These are phyloP conservation scores for Columba livia DNA, from an alignment of 2,113 vertebrate genomes.

Conservation along the genomic window DNA sequence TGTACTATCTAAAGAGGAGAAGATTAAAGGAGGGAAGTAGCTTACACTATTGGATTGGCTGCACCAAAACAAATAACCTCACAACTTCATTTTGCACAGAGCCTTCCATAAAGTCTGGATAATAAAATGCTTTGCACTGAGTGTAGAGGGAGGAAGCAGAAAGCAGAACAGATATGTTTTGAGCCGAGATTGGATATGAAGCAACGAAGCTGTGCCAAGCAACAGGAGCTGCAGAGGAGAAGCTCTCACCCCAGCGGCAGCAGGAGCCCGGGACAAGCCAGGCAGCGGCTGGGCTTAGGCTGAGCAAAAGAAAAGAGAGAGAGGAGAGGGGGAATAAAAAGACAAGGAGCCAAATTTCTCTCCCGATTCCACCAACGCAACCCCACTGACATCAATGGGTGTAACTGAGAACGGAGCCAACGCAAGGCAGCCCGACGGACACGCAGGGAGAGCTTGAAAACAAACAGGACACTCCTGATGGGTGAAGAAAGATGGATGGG, in stretches of 20 bases:
- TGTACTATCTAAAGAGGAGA: slow-evolving; percentile 66
- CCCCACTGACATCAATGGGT: slow-evolving; percentile 71
- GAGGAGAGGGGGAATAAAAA: background rate
- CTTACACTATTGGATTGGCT: slow-evolving; percentile 49
- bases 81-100: slow-evolving; percentile 56
- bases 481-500: slow-evolving; percentile 33
- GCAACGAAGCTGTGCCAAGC: slow-evolving; percentile 34
- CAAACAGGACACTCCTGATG: slow-evolving; percentile 57
- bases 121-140: slow-evolving; percentile 58
- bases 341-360: slow-evolving; percentile 29
- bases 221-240: slow-evolving; percentile 60
- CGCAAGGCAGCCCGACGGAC: slow-evolving; percentile 30
- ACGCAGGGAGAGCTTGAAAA: slow-evolving; percentile 31
- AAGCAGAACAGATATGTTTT: slow-evolving; percentile 69
- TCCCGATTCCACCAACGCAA: slow-evolving; percentile 64
- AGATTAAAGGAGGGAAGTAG: slow-evolving; percentile 65
- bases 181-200: slow-evolving; percentile 52
- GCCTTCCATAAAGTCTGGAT: slow-evolving; percentile 58
- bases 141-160: slow-evolving; percentile 58
- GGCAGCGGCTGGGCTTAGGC: background rate
- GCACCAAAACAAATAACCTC: slow-evolving; percentile 61
- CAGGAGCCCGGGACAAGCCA: slow-evolving; percentile 20
- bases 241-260: slow-evolving; percentile 53
- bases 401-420: slow-evolving; percentile 61
- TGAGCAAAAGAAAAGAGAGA: background rate